A percentile compares a stretch with the other conserved stretches of the same genome.
These are phyloP conservation scores for Columba janthina DNA, from an alignment of 2,113 vertebrate species.

Conservation along the genomic window DNA sequence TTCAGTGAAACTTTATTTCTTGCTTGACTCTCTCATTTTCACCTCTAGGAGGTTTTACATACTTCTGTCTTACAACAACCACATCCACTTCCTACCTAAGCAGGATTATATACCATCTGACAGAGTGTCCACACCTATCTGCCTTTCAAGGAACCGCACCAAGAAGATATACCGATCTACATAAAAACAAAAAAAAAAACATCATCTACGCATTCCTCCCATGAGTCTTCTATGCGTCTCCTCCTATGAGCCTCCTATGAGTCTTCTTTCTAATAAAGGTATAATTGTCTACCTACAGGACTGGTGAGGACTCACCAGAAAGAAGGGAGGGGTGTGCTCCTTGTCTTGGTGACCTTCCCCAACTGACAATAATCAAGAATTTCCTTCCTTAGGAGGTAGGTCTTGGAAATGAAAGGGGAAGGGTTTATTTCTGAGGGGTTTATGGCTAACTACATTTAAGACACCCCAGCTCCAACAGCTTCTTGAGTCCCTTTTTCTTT, in stretches of 20 bases:
- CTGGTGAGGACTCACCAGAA: not conserved
- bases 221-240: not conserved
- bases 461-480: not conserved
- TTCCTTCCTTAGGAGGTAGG: not conserved
- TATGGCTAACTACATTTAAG: not conserved
- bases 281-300: not conserved
- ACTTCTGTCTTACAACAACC: not conserved
- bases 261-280: not conserved
- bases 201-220: not conserved
- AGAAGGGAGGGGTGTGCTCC: fast-evolving
- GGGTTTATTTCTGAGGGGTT: not conserved
- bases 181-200: not conserved
- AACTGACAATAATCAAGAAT: not conserved
- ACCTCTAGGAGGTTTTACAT: not conserved
- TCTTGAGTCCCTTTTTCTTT: not conserved
- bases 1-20: not conserved
- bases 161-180: not conserved
- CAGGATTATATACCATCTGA: not conserved
- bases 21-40: not conserved
- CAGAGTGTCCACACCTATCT: not conserved
- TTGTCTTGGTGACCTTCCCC: not conserved
- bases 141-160: not conserved
- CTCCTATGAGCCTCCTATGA: not conserved
- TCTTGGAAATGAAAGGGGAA: not conserved
- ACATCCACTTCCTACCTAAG: not conserved